Conservation (phyloP, 2,888 invertebrate genomes). For the Drosophila parthenogenetica region DNA sequence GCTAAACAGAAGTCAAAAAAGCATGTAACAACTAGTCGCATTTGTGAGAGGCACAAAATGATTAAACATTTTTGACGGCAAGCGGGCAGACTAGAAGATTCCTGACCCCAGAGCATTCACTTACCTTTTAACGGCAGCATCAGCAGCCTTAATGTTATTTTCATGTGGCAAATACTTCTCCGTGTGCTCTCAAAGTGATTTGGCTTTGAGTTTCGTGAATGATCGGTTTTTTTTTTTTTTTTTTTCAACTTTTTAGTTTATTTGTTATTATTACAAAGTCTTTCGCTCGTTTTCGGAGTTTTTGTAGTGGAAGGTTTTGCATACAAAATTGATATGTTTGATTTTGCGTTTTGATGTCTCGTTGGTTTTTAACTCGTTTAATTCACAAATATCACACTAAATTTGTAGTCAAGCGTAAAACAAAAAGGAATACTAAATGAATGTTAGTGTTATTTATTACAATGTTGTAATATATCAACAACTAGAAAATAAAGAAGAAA, state of each 20-base stretch:
- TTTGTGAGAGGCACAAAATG: slow-evolving; percentile 62
- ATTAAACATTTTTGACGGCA: slow-evolving; percentile 32
- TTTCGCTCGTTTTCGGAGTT: slow-evolving; percentile 55
- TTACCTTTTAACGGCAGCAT: slow-evolving; percentile 77
- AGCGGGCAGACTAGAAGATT: slow-evolving; percentile 29
- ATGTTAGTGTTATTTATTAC: slow-evolving; percentile 7
- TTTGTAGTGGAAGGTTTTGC: slow-evolving; percentile 56
- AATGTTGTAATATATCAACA: slow-evolving; percentile 3
- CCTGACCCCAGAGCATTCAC: slow-evolving; percentile 52
- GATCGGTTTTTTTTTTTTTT: slow-evolving; percentile 13
- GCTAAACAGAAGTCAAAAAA: slow-evolving; percentile 1
- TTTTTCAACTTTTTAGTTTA: slow-evolving; percentile 25
- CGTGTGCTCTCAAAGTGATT: slow-evolving; percentile 54
- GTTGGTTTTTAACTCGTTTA: slow-evolving; percentile 57
- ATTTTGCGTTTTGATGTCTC: slow-evolving; percentile 47
- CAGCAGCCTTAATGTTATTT: slow-evolving; percentile 68
- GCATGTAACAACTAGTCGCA: slow-evolving; percentile 16
- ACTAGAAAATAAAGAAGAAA: neutral
- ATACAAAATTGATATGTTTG: slow-evolving; percentile 62
- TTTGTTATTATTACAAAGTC: slow-evolving; percentile 56
- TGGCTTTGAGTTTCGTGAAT: slow-evolving; percentile 70
- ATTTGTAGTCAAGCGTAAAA: slow-evolving; percentile 43
- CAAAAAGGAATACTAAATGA: slow-evolving; percentile 37
- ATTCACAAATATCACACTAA: slow-evolving; percentile 67
- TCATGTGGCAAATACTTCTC: slow-evolving; percentile 62